Base-by-base conservation (phyloP, 2,797 vertebrate species). In the Hippoglossus hippoglossus region DNA sequence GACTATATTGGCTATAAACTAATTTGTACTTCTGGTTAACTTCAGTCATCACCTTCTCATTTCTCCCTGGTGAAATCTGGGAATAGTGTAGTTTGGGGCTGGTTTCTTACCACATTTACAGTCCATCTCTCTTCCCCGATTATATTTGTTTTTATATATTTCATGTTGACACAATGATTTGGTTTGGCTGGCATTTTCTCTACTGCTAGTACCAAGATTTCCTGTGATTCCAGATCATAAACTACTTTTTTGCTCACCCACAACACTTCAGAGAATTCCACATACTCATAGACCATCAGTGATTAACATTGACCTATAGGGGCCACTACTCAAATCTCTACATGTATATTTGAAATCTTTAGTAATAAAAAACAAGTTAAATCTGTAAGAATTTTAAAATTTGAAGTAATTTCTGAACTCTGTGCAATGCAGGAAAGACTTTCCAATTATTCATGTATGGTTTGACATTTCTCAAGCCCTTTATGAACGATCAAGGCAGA, bases 181-280 rank as follows among this genome's bases (percentile, higher is more conserved):
- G 36, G 15, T 71, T 78, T 56, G 61, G 39, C 41, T 60, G 24
- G 5, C 24, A 16, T 25, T 12, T 61, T 53, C 11, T 69, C 60
- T 61, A 4, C 25, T 49, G 36, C 22, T 53, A 15, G 21, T 46
- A 3, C 54, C 55, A 73, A 79, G 53, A 18, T 46, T 18, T 18
- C 41, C 41, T 68, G 53, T 63, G 36, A 61, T 73, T 75, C 52
- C 57, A 67, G n/a, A 84, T 75, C 19, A 63, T 31, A 80, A 62
- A 58, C 56, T 22, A 22, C 34, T 56, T 19, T 0, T 60, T 69
- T 47, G 10, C 57, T 61, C 50, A 55, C 11, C 13, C 39, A 74
- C 39, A 73, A 52, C 26, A 54, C 39, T 67, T n/a, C 1, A 52
- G 24, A 70, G 0, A 55, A 62, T 59, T 62, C 68, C 25, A 55